Percentiles rank a stretch among this genome's conserved stretches.
phyloP scores from a whole-genome alignment of 2,888 invertebrate genomes.

The Subacronicta megacephala region DNA sequence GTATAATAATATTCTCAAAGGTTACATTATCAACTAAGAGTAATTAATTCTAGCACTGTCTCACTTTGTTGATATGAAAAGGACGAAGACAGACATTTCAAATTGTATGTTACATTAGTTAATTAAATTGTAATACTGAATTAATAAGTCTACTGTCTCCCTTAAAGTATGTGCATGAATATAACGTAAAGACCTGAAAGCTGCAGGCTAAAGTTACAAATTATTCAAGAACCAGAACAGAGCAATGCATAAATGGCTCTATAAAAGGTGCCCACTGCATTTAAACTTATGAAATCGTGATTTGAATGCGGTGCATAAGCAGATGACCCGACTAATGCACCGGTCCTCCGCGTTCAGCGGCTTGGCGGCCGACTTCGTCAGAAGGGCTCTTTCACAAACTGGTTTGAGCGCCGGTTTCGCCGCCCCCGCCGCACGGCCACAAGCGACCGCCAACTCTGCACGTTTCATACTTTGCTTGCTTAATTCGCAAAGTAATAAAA shows the following conservation, averaged over 20 bases:
- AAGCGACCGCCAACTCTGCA: conserved; percentile 52
- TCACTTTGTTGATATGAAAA: too few species aligned
- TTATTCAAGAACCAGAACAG: conserved; percentile 22
- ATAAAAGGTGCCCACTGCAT: conserved; percentile 34
- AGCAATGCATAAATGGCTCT: conserved; percentile 27
- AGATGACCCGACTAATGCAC: conserved; percentile 74
- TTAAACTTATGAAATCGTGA: conserved; percentile 56
- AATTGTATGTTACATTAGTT: background rate
- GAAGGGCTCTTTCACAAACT: conserved; percentile 82
- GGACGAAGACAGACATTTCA: too few species aligned
- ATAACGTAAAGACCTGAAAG: conserved; percentile 9
- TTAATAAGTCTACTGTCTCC: background rate
- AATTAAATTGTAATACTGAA: background rate
- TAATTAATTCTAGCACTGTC: too few species aligned
- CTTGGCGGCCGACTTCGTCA: conserved; percentile 71
- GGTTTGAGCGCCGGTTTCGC: conserved; percentile 71
- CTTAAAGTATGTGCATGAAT: conserved; percentile 1
- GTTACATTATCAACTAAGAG: too few species aligned
- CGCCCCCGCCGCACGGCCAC: conserved; percentile 55
- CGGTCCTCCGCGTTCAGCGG: conserved; percentile 61
- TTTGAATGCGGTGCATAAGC: conserved; percentile 64
- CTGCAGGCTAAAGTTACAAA: conserved; percentile 14
- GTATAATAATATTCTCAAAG: too few species aligned
- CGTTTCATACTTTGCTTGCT: conserved; percentile 46
- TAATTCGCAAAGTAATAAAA: conserved; percentile 48